Evolutionary conservation across 2,888 invertebrate species (phyloP).

Genomic region (Microplitis deprimator): DNA sequence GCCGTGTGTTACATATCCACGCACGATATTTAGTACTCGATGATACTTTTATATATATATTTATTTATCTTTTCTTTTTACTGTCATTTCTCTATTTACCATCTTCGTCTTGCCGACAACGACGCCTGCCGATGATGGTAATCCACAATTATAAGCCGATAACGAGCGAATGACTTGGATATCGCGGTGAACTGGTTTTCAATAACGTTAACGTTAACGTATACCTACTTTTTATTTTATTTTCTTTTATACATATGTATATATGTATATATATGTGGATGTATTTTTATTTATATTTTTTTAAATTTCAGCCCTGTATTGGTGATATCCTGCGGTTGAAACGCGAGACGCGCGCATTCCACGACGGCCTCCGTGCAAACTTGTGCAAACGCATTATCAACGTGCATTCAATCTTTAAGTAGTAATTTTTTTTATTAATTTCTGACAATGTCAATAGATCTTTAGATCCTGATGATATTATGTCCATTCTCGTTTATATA

Average conservation of each 20-base stretch:
- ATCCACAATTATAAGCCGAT: constrained; percentile 45
- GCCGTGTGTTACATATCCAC: constrained; percentile 18
- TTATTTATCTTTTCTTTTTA: constrained; percentile 13
- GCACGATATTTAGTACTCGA: neutral
- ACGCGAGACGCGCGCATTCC: constrained; percentile 60
- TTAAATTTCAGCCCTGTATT: constrained; percentile 27
- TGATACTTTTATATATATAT: constrained; percentile 4
- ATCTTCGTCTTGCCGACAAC: constrained; percentile 1
- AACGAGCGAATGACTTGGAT: constrained; percentile 47
- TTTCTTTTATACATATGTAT: neutral
- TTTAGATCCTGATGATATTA: neutral
- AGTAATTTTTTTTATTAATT: neutral
- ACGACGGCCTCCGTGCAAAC: constrained; percentile 46
- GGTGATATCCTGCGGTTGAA: constrained; percentile 56
- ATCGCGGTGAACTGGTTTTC: constrained; percentile 55
- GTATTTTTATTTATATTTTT: neutral
- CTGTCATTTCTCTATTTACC: constrained; percentile 5
- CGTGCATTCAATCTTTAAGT: constrained; percentile 34
- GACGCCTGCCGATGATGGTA: constrained; percentile 34
- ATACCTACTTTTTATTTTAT: constrained; percentile 39
- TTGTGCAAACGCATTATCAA: constrained; percentile 41
- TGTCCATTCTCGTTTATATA: too few relatives aligned
- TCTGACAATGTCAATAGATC: constrained; percentile 10
- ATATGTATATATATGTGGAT: constrained; percentile 5
- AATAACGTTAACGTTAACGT: constrained; percentile 56